Percentiles rank a stretch among this genome's conserved stretches.
Evolutionary conservation across 2,113 vertebrate genomes (phyloP).

Genomic region (Gavialis gangeticus): DNA sequence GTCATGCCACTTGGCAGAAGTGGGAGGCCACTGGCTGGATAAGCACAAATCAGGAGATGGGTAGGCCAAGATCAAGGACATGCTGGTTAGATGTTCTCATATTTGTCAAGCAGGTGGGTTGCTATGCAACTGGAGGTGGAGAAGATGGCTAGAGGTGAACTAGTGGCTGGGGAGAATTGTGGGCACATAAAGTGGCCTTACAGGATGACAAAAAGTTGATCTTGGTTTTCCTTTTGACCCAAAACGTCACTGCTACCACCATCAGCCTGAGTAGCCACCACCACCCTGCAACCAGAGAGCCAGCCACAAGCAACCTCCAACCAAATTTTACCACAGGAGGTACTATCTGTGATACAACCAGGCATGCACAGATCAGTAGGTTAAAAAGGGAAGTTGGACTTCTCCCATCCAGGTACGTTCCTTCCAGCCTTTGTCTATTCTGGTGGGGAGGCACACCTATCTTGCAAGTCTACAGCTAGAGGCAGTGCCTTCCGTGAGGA

Average conservation of each 20-base stretch:
- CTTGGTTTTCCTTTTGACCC: background rate
- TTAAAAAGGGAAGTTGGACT: background rate
- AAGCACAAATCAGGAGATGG: no score
- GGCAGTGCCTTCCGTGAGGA: background rate
- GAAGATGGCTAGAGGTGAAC: background rate
- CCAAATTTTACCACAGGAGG: background rate
- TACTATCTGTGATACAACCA: background rate
- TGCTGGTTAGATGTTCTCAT: background rate
- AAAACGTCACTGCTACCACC: background rate
- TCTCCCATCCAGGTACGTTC: background rate
- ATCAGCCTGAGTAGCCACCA: background rate
- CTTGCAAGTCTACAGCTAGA: background rate
- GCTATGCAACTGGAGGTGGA: background rate
- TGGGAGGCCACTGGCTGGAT: no score
- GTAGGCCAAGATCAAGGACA: background rate
- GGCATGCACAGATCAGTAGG: background rate
- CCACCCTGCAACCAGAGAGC: fast-evolving
- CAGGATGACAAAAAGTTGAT: background rate
- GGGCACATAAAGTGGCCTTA: conserved; percentile 15
- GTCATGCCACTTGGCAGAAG: no score
- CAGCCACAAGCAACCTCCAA: background rate
- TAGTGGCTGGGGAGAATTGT: background rate
- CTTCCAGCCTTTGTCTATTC: background rate
- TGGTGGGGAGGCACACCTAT: background rate
- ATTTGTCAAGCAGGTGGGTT: background rate